Evolutionary conservation across 2,113 vertebrate genomes (phyloP), one percentile per base, ranked within the genome.

Genomic region (Abramis brama): DNA sequence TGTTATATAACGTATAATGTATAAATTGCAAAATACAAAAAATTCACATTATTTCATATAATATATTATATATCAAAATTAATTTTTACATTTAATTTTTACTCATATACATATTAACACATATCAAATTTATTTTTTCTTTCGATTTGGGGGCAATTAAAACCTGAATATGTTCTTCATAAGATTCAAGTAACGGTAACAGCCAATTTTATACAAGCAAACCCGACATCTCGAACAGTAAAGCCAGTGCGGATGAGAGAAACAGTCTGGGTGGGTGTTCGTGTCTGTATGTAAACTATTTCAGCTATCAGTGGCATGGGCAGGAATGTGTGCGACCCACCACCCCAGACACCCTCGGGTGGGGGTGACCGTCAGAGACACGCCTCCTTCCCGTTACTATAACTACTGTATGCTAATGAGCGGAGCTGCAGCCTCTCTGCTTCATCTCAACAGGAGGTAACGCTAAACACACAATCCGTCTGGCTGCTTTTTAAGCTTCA

Each of bases 351-450:
- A 79, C 78, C 73, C 33, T 76, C 64, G 15, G 73, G 82, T 36
- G 59, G 83, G 86, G 21, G 60, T 77, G 85, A 66, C 52, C 73
- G 60, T 27, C 23, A 74, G 60, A 74, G 66, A 82, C 19, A 21
- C n/a, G n/a, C 57, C 86, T 83, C 43, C 47, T 79, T 27, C 66
- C 33, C 33, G 85, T 85, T 83, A 86, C 64, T 89, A 84, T 82
- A 73, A 83, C 79, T 89, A 83, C 86, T 89, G 88, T 89, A 89
- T 89, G 88, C 66, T 87, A 89, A 89, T 87, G 68, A 82, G 73
- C 17, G 6, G 10, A 64, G 62, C n/a, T 76, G 21, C 27, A 33
- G 71, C 80, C 78, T 84, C 77, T 85, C 70, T 52, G 10, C 60
- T 47, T 75, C 39, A 85, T 80, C 88, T 82, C 88, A 62, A 39